Evolutionary conservation across 2,113 vertebrate genomes (phyloP).

Genomic region (Parus major): DNA sequence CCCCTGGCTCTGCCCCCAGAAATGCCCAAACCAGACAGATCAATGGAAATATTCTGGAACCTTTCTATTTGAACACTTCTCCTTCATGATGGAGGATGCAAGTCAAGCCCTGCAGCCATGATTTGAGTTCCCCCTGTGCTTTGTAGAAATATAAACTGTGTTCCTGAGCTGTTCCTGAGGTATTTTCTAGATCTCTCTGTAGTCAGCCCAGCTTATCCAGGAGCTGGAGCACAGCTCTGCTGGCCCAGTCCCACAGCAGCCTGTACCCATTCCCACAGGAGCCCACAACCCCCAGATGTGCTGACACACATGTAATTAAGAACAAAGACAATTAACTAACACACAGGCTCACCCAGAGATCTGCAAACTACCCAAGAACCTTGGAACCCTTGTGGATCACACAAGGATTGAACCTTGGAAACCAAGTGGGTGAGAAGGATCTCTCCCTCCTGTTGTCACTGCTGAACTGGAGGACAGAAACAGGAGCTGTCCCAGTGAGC

Average conservation of each 20-base stretch:
- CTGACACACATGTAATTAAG: neutral
- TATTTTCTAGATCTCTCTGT: neutral
- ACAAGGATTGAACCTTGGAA: neutral
- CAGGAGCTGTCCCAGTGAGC: neutral
- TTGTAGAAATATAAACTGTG: neutral
- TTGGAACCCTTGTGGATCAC: neutral
- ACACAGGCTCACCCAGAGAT: neutral
- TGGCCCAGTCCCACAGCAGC: neutral
- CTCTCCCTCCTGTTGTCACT: neutral
- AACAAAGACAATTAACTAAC: neutral
- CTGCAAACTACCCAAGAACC: neutral
- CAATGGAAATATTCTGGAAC: neutral
- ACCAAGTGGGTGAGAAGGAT: neutral
- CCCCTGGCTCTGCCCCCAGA: rapidly evolving
- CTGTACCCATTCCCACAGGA: neutral
- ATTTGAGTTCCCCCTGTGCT: neutral
- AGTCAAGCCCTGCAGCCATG: neutral
- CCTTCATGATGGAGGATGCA: neutral
- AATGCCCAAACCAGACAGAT: neutral
- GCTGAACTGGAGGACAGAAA: neutral
- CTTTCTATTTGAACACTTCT: neutral
- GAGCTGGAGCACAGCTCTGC: neutral
- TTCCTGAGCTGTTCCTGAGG: neutral
- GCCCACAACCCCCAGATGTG: neutral
- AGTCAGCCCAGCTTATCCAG: neutral